Evolutionary conservation across 1,140 invertebrate genomes (phyloP), one percentile per base, ranked within the genome.

Genomic region (Harpegnathos saltator): DNA sequence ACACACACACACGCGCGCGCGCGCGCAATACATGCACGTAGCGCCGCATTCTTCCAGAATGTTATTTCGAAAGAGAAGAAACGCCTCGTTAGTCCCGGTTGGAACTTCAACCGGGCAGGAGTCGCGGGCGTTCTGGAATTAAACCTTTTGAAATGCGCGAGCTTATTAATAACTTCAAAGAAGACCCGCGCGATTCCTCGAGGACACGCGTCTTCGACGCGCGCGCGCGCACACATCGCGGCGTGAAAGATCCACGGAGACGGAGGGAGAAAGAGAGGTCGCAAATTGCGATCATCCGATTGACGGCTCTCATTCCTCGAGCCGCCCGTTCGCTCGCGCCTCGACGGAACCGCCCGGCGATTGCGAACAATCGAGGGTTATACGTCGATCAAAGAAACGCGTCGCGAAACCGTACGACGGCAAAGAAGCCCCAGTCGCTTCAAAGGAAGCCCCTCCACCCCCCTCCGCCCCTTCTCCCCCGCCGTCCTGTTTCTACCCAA

Each of bases 311-410:
- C n/a, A 11, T 56, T 66, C 48, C 22, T 15, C 17, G 50, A 66
- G 26, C 29, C 14, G 50, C 63, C 54, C 29, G 48, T 71, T 80
- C 29, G 48, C 59, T 80, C 65, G 65, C 50, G 75, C 66, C 17
- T 71, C 17, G n/a, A 69, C 26, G 44, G 66, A 48, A 11, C 19
- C 48, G 61, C 1, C 9, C 44, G 22, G 33, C 29, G 38, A 71
- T 58, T 71, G 52, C 15, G 65, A 48, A 80, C 75, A 80, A 80
- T 80, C 65, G 65, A 58, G 75, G 65, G 29, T 82, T 82, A 61
- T 82, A 50, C 26, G 66, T 74, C 56, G 58, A 63, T 74, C 78
- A 82, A 74, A 82, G 71, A 73, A 72, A 74, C 29, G 38, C 44
- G 56, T 74, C 15, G 56, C 29, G 58, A 74, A 61, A 19, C 56